A percentile compares a stretch with the other conserved stretches of the same genome.
Conservation (phyloP, 2,888 invertebrate species). For the Anoncus sp. region DNA sequence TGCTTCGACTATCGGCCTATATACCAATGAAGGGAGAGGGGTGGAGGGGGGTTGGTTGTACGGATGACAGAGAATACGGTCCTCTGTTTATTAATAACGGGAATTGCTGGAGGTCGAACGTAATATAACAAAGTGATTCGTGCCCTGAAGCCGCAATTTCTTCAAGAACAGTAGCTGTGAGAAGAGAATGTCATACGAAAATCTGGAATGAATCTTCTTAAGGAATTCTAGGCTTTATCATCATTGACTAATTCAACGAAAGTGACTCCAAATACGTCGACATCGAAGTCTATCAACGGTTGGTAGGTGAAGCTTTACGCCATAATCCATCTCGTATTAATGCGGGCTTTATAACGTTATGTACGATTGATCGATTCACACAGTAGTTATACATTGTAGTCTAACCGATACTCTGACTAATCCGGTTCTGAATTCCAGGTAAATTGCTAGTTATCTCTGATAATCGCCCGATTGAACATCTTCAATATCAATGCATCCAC, state of each 20-base stretch:
- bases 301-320: too few species aligned
- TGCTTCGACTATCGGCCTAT: conserved; percentile 2
- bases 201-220: too few species aligned
- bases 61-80: conserved; percentile 58
- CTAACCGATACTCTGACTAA: background rate
- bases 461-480: conserved; percentile 8
- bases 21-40: conserved; percentile 58
- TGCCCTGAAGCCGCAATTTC: conserved; percentile 8
- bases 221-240: too few species aligned
- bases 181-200: too few species aligned
- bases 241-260: too few species aligned
- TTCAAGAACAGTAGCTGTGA: background rate
- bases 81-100: conserved; percentile 76
- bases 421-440: conserved; percentile 16
- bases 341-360: background rate
- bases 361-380: conserved; percentile 9
- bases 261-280: too few species aligned
- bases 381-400: conserved; percentile 18
- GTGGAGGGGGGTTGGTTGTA: too few species aligned
- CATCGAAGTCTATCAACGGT: conserved; percentile 36
- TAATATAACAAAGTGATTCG: conserved; percentile 21
- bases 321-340: too few species aligned
- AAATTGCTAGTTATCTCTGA: conserved; percentile 31
- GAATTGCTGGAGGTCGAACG: conserved; percentile 68
- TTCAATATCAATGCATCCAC: too few species aligned